Evolutionary conservation across 2,113 vertebrate species (phyloP), one percentile per base, ranked within the genome.

Genomic region (Bos javanicus): DNA sequence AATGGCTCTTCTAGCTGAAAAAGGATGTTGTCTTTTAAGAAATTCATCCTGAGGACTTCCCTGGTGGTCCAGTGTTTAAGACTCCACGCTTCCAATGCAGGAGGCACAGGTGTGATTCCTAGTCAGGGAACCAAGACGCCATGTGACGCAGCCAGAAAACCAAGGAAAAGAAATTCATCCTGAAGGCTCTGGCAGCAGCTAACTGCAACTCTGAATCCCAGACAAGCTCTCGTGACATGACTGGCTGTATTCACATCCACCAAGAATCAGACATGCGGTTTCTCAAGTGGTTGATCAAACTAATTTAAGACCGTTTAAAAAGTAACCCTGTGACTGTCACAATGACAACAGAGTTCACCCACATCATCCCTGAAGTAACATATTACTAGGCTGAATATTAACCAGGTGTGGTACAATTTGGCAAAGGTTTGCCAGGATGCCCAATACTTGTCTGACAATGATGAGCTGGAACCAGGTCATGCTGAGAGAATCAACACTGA

Each of bases 41-140:
- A 78, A 78, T 36, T 30, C 56, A 78, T 19, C 43, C 50, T 74
- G 62, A 46, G 39, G 76, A 10, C 25, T 30, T 48, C 15, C 15
- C 39, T 48, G 13, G 76, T 16, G 26, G 43, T 9, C 25, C 76
- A 48, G 76, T 48, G 39, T 39, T 76, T 26, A 14, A 76, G 36
- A 3, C 71, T 25, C 36, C 0, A 0, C 6, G 0, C 36, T 43
- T 76, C 71, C 71, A 43, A 26, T 3, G 36, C 23, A 7, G 71
- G 71, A 43, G 36, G 71, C 71, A 14, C 36, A 43, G 36, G 67
- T 74, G 36, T 43, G n/a, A 43, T 23, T 39, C n/a, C 67, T 39
- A 7, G 10, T 13, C 25, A 21, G 36, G 67, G 21, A 39, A 25
- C 67, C 25, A 39, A 74, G 36, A 74, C 0, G 36, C 71, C 71